These are phyloP conservation scores for Drosophila greeni DNA, from an alignment of 2,888 invertebrate genomes.

Conservation along the genomic window DNA sequence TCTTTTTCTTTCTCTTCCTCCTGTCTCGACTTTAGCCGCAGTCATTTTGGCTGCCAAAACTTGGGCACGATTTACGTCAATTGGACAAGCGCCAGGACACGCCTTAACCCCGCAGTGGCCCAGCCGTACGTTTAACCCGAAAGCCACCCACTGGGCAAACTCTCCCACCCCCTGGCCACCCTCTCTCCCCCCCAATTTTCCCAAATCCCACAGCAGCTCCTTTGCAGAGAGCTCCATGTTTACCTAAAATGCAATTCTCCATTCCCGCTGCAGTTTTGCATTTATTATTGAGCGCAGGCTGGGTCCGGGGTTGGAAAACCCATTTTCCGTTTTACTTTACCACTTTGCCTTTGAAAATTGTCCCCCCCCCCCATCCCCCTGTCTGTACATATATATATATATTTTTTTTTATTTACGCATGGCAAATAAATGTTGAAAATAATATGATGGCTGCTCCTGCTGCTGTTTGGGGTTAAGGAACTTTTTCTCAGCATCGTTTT, in stretches of 20 bases:
- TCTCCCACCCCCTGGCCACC: neutral
- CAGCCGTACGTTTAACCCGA: neutral
- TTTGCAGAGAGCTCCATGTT: slow-evolving; percentile 47
- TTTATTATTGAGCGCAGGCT: slow-evolving; percentile 41
- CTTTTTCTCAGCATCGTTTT: slow-evolving; percentile 53
- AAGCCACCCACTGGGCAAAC: too few relatives aligned
- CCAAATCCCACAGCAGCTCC: slow-evolving; percentile 20
- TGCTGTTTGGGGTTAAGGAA: slow-evolving; percentile 63
- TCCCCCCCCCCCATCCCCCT: too few relatives aligned
- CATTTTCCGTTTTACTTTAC: slow-evolving; percentile 44
- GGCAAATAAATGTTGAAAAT: slow-evolving; percentile 73
- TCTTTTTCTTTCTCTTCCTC: slow-evolving; percentile 5
- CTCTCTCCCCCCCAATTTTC: neutral
- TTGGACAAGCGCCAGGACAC: slow-evolving; percentile 65
- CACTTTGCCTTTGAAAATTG: slow-evolving; percentile 43
- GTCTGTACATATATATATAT: slow-evolving; percentile 23
- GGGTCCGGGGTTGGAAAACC: slow-evolving; percentile 18
- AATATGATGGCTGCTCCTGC: slow-evolving; percentile 47
- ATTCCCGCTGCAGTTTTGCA: slow-evolving; percentile 50
- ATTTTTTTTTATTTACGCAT: slow-evolving; percentile 59
- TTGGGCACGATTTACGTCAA: slow-evolving; percentile 70
- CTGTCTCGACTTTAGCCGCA: slow-evolving; percentile 56
- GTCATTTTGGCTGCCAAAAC: slow-evolving; percentile 64
- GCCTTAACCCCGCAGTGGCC: slow-evolving; percentile 21
- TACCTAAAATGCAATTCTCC: slow-evolving; percentile 66